Base-by-base conservation (phyloP, 1,140 invertebrate genomes). In the Goniozus legneri region DNA sequence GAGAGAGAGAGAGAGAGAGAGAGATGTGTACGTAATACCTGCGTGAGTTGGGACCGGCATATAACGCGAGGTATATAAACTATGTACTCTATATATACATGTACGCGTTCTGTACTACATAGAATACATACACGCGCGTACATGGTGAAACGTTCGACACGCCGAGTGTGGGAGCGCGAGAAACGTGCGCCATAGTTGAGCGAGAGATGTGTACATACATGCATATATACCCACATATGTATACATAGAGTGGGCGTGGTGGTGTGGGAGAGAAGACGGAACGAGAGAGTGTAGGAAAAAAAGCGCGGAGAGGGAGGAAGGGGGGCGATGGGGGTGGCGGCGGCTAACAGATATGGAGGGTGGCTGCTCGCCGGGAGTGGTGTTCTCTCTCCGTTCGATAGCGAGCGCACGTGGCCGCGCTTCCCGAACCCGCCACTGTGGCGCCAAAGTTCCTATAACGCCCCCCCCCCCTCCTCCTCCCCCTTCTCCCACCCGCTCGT, bases 361-460 rank as follows among this genome's bases (percentile, higher is more conserved):
- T 43, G 52, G 50, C 50, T 56, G 57, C 38, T 54, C 44, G 60
- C 65, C 47, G 56, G 64, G 65, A 67, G 60, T 67, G 65, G 54
- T 6, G 6, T 6, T 27, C 6, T 7, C 51, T 53, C 52, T 46
- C 60, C 64, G 71, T 73, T 74, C 70, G 68, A 74, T 74, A 75
- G 69, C 56, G 61, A 35, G 59, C 62, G 71, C 72, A 74, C 71
- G 73, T 76, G 71, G 73, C 60, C 60, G 57, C 47, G 60, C 54
- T 75, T 75, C 68, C 42, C 50, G 38, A 36, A 62, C 63, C 69
- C 65, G 73, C 73, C 71, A 56, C 58, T 42, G 67, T 46, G 71
- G 71, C 73, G 71, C 73, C 71, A 67, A 65, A 56, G 65, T 72
- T 56, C 64, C 58, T 70, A 69, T 66, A 67, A 64, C 58, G 54